phyloP scores from a whole-genome alignment of 35 echinoderm and acorn worm species.

The Diadema setosum region DNA sequence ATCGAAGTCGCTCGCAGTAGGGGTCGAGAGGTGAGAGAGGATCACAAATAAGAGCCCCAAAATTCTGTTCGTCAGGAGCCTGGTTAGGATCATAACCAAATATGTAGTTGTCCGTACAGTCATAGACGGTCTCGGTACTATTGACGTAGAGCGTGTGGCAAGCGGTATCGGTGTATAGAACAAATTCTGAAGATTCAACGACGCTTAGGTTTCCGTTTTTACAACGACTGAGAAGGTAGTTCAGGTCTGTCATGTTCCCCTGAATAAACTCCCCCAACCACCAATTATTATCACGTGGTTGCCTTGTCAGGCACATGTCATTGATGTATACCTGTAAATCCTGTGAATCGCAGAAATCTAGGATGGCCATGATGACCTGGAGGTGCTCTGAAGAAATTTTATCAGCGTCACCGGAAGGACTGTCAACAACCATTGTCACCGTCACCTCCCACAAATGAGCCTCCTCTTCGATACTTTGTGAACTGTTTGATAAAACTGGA shows the following conservation, averaged over 20 bases:
- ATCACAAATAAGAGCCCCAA: conserved; percentile 53
- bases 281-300: not conserved
- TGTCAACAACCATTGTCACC: not conserved
- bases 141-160: conserved; percentile 33
- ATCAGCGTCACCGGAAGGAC: too few species aligned
- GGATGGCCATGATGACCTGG: too few species aligned
- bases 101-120: conserved; percentile 45
- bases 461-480: not conserved
- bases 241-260: not conserved
- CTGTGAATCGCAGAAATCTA: too few species aligned
- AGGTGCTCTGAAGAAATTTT: too few species aligned
- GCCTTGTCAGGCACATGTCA: not conserved
- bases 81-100: conserved; percentile 19
- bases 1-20: conserved; percentile 42
- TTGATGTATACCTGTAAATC: not conserved
- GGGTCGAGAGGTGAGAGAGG: not conserved
- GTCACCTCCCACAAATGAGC: not conserved
- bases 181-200: not conserved
- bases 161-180: not conserved
- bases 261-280: not conserved
- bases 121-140: not conserved
- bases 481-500: not conserved
- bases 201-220: not conserved
- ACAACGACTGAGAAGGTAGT: not conserved
- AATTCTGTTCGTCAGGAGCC: not conserved